phyloP scores from a whole-genome alignment of 1,140 invertebrate species.

The Ditylenchus dipsaci region DNA sequence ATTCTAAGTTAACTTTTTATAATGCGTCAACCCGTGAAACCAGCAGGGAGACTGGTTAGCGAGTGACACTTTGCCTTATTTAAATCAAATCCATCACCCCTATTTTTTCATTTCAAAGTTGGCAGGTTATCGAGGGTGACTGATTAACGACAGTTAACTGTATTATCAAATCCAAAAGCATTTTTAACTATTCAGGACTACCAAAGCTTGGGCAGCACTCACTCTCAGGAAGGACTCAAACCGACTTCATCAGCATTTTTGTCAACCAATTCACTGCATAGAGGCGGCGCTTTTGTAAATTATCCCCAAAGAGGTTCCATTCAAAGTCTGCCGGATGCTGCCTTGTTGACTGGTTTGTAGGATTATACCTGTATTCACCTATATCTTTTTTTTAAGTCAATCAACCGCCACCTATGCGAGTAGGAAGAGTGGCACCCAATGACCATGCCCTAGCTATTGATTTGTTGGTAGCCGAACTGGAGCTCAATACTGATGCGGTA shows the following conservation, averaged over 20 bases:
- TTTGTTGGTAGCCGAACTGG: conserved; percentile 52
- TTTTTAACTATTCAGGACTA: conserved; percentile 27
- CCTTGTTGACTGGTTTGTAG: neutral
- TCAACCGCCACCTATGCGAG: conserved; percentile 3
- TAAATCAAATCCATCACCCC: no score
- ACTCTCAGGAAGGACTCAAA: conserved; percentile 42
- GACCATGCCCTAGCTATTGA: conserved; percentile 51
- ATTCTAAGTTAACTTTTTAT: no score
- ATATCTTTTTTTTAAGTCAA: neutral
- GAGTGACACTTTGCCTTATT: no score
- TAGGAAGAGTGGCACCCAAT: conserved; percentile 10
- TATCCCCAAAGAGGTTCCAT: conserved; percentile 52
- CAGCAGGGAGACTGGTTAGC: no score
- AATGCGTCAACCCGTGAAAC: no score
- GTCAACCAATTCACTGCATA: conserved; percentile 47
- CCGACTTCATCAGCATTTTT: conserved; percentile 20
- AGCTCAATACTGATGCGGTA: conserved; percentile 51
- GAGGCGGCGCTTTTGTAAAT: conserved; percentile 44
- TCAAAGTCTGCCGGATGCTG: conserved; percentile 51
- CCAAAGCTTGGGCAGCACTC: conserved; percentile 43
- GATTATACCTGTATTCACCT: no score
- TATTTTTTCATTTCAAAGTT: no score
- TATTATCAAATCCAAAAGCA: no score
- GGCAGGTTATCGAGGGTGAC: no score
- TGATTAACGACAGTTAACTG: no score